These are phyloP conservation scores for Nipponacmea schrenckii DNA, from an alignment of 2,888 invertebrate genomes.

Conservation along the genomic window DNA sequence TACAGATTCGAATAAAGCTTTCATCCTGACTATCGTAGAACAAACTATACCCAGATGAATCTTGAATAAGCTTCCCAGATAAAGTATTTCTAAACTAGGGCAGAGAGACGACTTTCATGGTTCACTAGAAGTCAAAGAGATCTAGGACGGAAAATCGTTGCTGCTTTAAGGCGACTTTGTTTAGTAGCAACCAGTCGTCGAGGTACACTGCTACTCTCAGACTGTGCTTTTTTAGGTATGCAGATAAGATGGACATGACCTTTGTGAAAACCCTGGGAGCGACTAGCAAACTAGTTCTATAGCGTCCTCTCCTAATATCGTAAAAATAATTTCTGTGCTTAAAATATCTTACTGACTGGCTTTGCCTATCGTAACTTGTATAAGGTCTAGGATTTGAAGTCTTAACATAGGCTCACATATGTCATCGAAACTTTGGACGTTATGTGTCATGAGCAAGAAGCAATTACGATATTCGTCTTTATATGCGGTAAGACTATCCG, in stretches of 20 bases:
- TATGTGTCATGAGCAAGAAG: background rate
- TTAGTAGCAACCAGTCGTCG: conserved; percentile 30
- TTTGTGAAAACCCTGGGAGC: conserved; percentile 33
- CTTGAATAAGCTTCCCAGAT: conserved; percentile 20
- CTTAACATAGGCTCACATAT: background rate
- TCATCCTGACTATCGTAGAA: conserved; percentile 23
- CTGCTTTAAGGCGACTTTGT: conserved; percentile 12
- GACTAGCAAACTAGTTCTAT: conserved; percentile 27
- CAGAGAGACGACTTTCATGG: conserved; percentile 25
- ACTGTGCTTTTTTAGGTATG: conserved; percentile 22
- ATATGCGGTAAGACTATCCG: no score
- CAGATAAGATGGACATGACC: conserved; percentile 26
- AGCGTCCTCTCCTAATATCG: conserved; percentile 21
- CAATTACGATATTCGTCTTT: no score
- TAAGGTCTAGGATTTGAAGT: background rate
- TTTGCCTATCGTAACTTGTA: no score
- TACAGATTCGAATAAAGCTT: background rate
- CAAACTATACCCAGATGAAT: conserved; percentile 20
- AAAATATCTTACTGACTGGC: background rate
- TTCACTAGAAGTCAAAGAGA: conserved; percentile 31
- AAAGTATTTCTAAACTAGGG: conserved; percentile 22
- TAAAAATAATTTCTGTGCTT: conserved; percentile 21
- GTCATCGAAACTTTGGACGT: background rate
- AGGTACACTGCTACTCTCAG: conserved; percentile 26
- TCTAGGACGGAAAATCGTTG: conserved; percentile 18